phyloP scores from a whole-genome alignment of 1,140 invertebrate species.

The Hesperophylax magnus region DNA sequence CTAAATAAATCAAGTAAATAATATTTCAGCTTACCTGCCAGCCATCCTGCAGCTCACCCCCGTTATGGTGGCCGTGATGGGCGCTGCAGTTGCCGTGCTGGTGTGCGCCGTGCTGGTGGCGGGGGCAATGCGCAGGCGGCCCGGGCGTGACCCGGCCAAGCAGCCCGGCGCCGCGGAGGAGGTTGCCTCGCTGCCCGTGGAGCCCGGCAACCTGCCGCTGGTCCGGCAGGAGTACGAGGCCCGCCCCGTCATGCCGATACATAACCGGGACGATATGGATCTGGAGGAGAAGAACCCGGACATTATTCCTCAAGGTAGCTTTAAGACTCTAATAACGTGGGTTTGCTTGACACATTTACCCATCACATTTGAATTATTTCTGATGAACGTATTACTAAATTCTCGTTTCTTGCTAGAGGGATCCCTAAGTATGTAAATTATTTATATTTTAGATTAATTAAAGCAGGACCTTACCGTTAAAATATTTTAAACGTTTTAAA shows the following conservation, averaged over 20 bases:
- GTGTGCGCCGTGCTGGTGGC: constrained; percentile 78
- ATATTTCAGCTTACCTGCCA: constrained; percentile 48
- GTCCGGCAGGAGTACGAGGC: constrained; percentile 70
- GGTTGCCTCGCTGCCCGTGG: constrained; percentile 46
- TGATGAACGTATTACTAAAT: no score
- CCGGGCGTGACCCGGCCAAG: constrained; percentile 69
- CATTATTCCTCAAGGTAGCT: constrained; percentile 78
- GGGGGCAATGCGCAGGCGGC: constrained; percentile 73
- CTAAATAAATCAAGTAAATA: no score
- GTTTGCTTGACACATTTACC: no score
- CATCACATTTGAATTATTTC: no score
- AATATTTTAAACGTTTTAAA: no score
- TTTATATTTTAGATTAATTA: no score
- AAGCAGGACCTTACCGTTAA: no score
- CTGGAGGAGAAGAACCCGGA: constrained; percentile 81
- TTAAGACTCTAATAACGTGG: no score
- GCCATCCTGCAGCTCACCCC: constrained; percentile 75
- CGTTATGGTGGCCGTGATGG: constrained; percentile 76
- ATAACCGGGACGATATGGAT: constrained; percentile 70
- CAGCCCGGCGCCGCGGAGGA: constrained; percentile 66
- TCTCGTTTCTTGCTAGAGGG: no score
- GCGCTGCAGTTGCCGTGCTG: constrained; percentile 76
- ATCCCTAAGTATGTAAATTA: no score
- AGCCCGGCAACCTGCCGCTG: constrained; percentile 15
- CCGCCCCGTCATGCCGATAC: constrained; percentile 69